Conservation (phyloP, 2,797 vertebrate species). For the Characodon lateralis region DNA sequence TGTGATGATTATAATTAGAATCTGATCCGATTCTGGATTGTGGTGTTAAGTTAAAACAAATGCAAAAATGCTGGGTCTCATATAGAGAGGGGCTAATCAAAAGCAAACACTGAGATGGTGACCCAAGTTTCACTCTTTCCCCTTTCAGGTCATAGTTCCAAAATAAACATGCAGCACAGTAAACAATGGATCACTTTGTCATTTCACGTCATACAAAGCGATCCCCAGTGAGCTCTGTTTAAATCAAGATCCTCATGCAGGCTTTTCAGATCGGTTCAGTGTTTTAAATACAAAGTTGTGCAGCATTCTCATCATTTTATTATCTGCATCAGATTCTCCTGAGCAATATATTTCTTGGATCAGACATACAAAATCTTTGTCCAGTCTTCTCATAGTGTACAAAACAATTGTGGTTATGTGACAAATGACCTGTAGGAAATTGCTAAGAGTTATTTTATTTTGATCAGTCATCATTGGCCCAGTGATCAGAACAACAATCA, state of each 20-base stretch:
- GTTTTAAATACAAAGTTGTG: no score
- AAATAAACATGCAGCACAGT: not conserved
- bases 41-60: conserved; percentile 73
- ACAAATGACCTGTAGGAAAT: not conserved
- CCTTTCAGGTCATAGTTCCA: not conserved
- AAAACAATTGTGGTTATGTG: not conserved
- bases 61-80: conserved; percentile 54
- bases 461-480: not conserved
- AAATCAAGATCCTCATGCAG: no score
- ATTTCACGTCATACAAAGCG: no score
- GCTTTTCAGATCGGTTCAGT: no score
- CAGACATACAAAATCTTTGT: no score
- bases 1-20: conserved; percentile 35
- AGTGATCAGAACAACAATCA: not conserved
- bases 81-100: conserved; percentile 24
- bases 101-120: conserved; percentile 10
- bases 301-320: no score
- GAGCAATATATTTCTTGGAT: no score
- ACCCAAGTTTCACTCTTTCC: not conserved
- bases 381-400: not conserved
- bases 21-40: conserved; percentile 37
- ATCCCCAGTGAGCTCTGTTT: no score
- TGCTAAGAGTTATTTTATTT: not conserved
- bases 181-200: not conserved
- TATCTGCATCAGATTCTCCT: no score